Base-by-base conservation (phyloP, 2,797 vertebrate genomes). In the Arvicola amphibius region DNA sequence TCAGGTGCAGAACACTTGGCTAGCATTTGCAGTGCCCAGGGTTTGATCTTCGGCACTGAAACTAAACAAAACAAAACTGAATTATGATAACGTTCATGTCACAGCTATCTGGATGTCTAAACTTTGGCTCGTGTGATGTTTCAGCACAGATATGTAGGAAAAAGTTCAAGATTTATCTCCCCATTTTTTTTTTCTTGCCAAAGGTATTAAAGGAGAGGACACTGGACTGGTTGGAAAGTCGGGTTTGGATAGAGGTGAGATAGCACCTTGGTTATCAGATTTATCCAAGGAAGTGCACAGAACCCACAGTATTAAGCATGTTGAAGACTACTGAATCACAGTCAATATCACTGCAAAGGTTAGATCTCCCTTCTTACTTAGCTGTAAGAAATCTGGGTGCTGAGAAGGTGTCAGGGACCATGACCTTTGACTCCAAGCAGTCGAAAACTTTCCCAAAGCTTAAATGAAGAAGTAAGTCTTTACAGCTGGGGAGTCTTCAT, bases 361-460 rank as follows among this genome's bases (percentile, higher is more conserved):
- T 56, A 74, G 25, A 40, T n/a, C 34, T 92, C 32, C 90, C 14
- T 11, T 34, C 77, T 81, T 86, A 69, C 51, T 77, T 56, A 83
- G 32, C 48, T 92, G 4, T 4, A 53, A n/a, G 71, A n/a, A 88
- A 65, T 90, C 73, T 34, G 0, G n/a, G 25, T 73, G 40, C 53
- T 80, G n/a, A 27, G 14, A 48, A 51, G n/a, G 34, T 53, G 71
- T 76, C 65, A 93, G 43, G 65, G 17, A 67, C 2, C 29, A 53
- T 21, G 74, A 80, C 23, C 17, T 94, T 87, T 74, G 37, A 86
- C 48, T 87, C 59, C 63, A 4, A 71, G 53, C 74, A 80, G 29
- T 92, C 46, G 6, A 76, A 84, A 93, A 96, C 11, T 32, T 92
- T 77, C 63, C 43, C 63, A 71, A 94, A 83, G 51, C 29, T 89